Conservation (phyloP, 2,797 vertebrate species). For the Sebastes vulpes region DNA sequence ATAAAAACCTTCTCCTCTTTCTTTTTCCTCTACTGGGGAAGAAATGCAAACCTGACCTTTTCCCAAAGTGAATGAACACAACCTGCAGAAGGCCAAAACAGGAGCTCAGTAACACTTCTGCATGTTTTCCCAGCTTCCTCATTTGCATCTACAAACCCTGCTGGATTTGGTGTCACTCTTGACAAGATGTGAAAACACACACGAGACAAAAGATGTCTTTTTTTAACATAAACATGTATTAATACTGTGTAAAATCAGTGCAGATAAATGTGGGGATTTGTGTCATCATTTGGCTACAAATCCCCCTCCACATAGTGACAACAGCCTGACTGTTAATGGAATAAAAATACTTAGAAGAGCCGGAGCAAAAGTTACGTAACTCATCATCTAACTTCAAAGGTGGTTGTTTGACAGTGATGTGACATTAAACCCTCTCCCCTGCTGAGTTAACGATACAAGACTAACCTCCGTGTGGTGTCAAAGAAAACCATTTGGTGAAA, state of each 20-base stretch:
- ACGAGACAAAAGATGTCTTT: constrained; percentile 1
- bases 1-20: constrained; percentile 21
- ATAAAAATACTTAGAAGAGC: constrained; percentile 30
- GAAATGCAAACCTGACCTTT: constrained; percentile 33
- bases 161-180: constrained; percentile 13
- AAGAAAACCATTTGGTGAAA: constrained; percentile 11
- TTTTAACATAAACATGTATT: constrained; percentile 24
- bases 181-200: constrained; percentile 8
- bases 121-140: constrained; percentile 15
- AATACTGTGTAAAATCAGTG: background rate
- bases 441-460: constrained; percentile 10
- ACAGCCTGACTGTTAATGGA: constrained; percentile 14
- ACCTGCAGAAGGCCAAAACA: background rate
- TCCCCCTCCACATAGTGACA: constrained; percentile 19
- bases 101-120: constrained; percentile 25
- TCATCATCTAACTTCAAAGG: constrained; percentile 42
- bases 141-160: constrained; percentile 50
- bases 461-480: background rate
- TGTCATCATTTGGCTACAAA: constrained; percentile 37
- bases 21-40: constrained; percentile 13
- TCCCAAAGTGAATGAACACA: constrained; percentile 9
- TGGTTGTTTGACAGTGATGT: constrained; percentile 11
- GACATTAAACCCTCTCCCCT: constrained; percentile 2
- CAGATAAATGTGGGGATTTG: constrained; percentile 27
- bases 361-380: constrained; percentile 32